Evolutionary conservation across 2,797 vertebrate genomes (phyloP).

Genomic region (Sebastes oblongus): DNA sequence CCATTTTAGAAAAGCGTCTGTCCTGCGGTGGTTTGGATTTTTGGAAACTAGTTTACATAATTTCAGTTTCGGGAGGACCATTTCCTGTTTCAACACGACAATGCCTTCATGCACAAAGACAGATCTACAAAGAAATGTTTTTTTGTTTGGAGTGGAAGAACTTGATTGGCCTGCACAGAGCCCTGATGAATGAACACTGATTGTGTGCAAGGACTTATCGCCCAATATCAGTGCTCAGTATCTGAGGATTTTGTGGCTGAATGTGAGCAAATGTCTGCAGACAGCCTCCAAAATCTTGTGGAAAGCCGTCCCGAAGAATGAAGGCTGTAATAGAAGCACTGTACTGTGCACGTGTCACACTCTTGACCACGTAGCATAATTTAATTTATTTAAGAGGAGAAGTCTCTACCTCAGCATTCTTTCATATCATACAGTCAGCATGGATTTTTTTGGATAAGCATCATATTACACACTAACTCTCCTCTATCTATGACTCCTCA

Average conservation of each 20-base stretch:
- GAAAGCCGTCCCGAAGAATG: not conserved
- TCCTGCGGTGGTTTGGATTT: too few relatives aligned
- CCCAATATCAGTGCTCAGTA: not conserved
- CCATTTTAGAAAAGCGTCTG: too few relatives aligned
- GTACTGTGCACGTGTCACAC: not conserved
- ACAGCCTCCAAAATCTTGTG: not conserved
- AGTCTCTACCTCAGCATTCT: not conserved
- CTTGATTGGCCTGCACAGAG: too few relatives aligned
- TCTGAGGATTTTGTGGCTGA: not conserved
- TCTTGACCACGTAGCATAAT: not conserved
- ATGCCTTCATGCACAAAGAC: not conserved
- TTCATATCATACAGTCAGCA: not conserved
- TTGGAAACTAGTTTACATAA: not conserved
- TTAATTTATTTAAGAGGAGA: not conserved
- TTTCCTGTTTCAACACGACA: not conserved
- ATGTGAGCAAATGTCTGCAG: not conserved
- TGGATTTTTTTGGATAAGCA: not conserved
- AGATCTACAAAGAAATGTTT: not conserved
- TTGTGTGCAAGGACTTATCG: not conserved
- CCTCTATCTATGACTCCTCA: not conserved
- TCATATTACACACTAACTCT: not conserved
- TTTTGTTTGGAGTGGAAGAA: not conserved
- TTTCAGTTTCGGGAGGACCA: not conserved
- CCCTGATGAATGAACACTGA: not conserved
- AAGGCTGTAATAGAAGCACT: not conserved